Percentiles rank a stretch among this genome's conserved stretches.
phyloP scores from a whole-genome alignment of 1,140 invertebrate genomes.

The Aphelenchoides besseyi region DNA sequence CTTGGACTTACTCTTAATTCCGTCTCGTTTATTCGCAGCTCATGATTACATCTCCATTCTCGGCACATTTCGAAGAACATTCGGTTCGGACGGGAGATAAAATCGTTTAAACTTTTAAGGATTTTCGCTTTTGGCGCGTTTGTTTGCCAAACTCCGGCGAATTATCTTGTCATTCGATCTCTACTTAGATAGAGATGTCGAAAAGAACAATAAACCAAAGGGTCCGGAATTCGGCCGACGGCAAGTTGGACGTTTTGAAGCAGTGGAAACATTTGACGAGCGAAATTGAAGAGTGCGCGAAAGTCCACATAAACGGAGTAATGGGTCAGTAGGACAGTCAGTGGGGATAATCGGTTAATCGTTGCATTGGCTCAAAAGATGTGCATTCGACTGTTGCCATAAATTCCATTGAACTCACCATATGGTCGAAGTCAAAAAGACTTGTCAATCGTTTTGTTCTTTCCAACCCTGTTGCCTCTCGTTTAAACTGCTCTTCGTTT shows the following conservation, averaged over 20 bases:
- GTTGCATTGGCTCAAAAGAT: too few species aligned
- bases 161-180: constrained; percentile 6
- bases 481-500: too few species aligned
- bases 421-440: too few species aligned
- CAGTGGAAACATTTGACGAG: neutral
- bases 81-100: constrained; percentile 5
- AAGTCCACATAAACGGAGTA: neutral
- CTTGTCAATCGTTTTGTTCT: too few species aligned
- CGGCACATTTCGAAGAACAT: too few species aligned
- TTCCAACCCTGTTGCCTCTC: too few species aligned
- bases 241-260: neutral
- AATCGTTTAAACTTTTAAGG: neutral
- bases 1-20: neutral
- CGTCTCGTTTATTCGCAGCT: too few species aligned
- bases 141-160: too few species aligned
- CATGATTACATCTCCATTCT: too few species aligned
- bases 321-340: neutral
- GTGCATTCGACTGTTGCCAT: too few species aligned
- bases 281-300: neutral
- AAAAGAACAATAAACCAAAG: neutral
- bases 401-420: too few species aligned
- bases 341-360: neutral
- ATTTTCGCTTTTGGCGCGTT: neutral
- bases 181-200: neutral
- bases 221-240: neutral